A percentile compares a stretch with the other conserved stretches of the same genome.
phyloP scores from a whole-genome alignment of 1,140 invertebrate genomes.

The Berghia stephanieae region DNA sequence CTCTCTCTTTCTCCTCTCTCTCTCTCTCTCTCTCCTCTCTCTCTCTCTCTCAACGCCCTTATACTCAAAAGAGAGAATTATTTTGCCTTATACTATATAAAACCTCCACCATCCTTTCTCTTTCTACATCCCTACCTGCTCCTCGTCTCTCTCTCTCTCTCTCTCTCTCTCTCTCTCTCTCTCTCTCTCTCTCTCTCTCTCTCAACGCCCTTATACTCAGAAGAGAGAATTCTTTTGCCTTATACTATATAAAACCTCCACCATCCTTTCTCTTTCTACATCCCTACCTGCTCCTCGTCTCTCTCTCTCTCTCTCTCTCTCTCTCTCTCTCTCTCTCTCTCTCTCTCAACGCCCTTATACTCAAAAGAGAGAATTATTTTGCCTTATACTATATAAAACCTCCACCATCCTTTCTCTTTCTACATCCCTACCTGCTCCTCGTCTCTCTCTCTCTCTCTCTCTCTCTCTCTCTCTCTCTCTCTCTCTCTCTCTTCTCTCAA shows the following conservation, averaged over 20 bases:
- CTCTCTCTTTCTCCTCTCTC: not conserved
- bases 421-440: not conserved
- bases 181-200: constrained; percentile 20
- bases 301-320: constrained; percentile 12
- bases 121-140: not conserved
- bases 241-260: not conserved
- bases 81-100: too few relatives aligned
- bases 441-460: constrained; percentile 9
- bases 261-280: not conserved
- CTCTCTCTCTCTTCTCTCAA: constrained; percentile 12
- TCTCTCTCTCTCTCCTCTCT: not conserved
- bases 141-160: not conserved
- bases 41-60: too few relatives aligned
- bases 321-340: constrained; percentile 21
- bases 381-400: not conserved
- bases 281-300: not conserved
- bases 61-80: too few relatives aligned
- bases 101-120: not conserved
- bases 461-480: constrained; percentile 15
- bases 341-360: not conserved
- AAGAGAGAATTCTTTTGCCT: not conserved
- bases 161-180: constrained; percentile 15
- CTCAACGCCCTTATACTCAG: not conserved
- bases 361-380: not conserved
- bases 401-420: not conserved